These are phyloP conservation scores for Notechis scutatus DNA, from an alignment of 2,113 vertebrate genomes.

Conservation along the genomic window DNA sequence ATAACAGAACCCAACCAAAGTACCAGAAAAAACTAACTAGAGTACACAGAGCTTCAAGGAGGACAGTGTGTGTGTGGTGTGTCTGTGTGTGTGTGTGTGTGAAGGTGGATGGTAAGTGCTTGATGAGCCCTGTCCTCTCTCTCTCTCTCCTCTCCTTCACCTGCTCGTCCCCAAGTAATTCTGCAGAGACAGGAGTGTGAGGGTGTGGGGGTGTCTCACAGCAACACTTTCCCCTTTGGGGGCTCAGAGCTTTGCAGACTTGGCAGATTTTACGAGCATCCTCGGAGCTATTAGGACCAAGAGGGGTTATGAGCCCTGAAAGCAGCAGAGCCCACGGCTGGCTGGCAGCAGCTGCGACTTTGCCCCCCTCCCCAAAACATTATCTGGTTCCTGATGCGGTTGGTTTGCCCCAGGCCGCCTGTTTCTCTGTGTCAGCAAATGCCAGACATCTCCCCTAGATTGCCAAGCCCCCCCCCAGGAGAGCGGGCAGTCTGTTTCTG, in stretches of 20 bases:
- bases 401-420: neutral
- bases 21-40: no score
- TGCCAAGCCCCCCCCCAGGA: neutral
- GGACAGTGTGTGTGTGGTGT: no score
- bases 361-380: neutral
- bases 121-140: neutral
- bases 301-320: neutral
- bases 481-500: neutral
- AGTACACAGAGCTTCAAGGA: no score
- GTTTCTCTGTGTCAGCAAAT: neutral
- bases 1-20: no score
- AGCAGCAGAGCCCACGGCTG: neutral
- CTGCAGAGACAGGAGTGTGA: neutral
- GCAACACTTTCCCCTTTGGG: neutral
- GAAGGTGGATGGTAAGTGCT: neutral
- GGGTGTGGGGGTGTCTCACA: no score
- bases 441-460: neutral
- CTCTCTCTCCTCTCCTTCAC: neutral
- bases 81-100: no score
- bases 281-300: neutral
- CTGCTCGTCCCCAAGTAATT: no score
- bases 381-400: neutral
- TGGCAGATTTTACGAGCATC: neutral
- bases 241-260: constrained; percentile 1
- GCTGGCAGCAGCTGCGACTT: neutral